Evolutionary conservation across 1,140 invertebrate species (phyloP).

Genomic region (Ruditapes philippinarum): DNA sequence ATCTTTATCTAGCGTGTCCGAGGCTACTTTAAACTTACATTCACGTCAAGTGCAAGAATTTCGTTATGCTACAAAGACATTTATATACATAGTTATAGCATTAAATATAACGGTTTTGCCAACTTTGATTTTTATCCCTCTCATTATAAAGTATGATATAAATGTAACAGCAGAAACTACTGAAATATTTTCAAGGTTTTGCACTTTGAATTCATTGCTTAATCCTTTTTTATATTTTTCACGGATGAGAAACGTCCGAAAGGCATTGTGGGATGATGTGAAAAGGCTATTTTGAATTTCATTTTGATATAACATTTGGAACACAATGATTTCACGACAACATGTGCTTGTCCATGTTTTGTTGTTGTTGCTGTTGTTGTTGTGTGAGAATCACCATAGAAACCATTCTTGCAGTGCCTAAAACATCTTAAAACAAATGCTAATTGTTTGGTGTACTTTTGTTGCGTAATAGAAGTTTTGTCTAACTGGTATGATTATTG

Average conservation of each 20-base stretch:
- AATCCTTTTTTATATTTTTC: not conserved
- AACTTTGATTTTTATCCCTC: not conserved
- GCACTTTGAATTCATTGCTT: not conserved
- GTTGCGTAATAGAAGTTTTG: too few species aligned
- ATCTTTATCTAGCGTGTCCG: not conserved
- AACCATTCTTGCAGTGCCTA: too few species aligned
- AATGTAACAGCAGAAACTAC: not conserved
- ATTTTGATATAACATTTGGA: too few species aligned
- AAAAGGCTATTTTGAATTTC: too few species aligned
- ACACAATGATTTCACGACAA: too few species aligned
- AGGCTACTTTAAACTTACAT: not conserved
- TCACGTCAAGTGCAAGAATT: not conserved
- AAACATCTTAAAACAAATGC: too few species aligned
- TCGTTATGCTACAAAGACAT: not conserved
- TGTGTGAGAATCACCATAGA: too few species aligned
- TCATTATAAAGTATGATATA: not conserved
- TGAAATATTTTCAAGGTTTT: not conserved
- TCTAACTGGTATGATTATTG: too few species aligned
- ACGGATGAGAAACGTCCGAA: not conserved
- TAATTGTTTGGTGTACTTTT: too few species aligned
- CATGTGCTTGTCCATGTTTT: too few species aligned
- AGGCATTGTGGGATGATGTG: not conserved
- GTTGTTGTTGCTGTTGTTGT: too few species aligned
- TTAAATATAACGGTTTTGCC: not conserved
- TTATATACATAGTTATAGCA: not conserved